Evolutionary conservation across 1,140 invertebrate genomes (phyloP), one percentile per base, ranked within the genome.

Genomic region (Camponotus vicinus): DNA sequence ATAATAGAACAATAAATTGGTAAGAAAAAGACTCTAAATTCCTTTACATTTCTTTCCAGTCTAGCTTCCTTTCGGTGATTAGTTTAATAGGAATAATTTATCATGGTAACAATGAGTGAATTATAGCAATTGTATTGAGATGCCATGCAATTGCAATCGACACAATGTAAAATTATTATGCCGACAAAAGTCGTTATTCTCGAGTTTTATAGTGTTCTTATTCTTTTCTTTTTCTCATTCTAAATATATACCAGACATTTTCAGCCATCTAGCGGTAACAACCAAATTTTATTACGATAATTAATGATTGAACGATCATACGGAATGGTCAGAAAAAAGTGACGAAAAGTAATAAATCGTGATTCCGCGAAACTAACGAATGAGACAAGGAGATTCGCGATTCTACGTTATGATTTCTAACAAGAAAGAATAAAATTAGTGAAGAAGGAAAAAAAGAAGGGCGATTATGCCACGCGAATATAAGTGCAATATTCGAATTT

Each of bases 191-290:
- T 84, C 87, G 67, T 59, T 67, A 42, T 66, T 27, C 27, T 27
- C 27, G 27, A 27, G 27, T 27, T 27, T 27, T 27, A 27, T 27
- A 27, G 27, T 27, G 27, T 27, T 27, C 27, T 27, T 78, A 21
- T 89, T 91, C 78, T 66, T 42, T 73, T 79, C 49, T 59, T 52
- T 34, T 45, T 83, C 61, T 88, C 86, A 4, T 18, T 70, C n/a
- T n/a, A 13, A 42, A 78, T 40, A 11, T 69, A 57, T 9, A 57
- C 0, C 40, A 70, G 27, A 82, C 6, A 18, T 79, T 18, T 63
- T 52, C 37, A 37, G 8, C 40, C n/a, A 42, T 45, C 21, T 3
- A 59, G 9, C 32, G 6, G 1, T 15, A 42, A 59, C 1, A 21
- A 21, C 21, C 21, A 55, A 55, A 55, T 9, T 40, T 57, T 40